A percentile compares a stretch with the other conserved stretches of the same genome.
These are phyloP conservation scores for Stenodera caucasica DNA, from an alignment of 2,888 invertebrate species.

Conservation along the genomic window DNA sequence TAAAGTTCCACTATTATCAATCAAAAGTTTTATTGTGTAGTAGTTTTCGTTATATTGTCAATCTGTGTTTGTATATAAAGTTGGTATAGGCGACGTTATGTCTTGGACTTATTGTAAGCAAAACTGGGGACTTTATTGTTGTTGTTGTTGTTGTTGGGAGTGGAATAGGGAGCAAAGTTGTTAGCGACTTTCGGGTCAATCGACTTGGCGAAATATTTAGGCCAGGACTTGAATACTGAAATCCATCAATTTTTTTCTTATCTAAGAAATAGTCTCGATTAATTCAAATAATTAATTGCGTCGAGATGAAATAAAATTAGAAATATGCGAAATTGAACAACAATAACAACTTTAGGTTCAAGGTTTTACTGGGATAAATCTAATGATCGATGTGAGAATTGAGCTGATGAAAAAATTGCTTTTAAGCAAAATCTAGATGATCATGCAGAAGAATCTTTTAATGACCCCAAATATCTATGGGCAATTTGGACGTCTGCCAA, in stretches of 20 bases:
- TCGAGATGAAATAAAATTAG: not conserved
- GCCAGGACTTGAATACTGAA: not conserved
- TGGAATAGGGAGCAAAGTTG: not conserved
- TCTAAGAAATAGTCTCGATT: too few relatives aligned
- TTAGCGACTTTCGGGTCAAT: not conserved
- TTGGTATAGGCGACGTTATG: not conserved
- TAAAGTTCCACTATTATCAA: not conserved
- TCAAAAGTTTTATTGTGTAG: constrained; percentile 5
- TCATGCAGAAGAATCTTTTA: not conserved
- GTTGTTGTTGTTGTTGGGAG: not conserved
- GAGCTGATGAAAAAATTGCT: too few relatives aligned
- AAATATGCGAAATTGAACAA: too few relatives aligned
- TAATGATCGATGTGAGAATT: not conserved
- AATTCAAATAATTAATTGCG: too few relatives aligned
- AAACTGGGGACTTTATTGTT: not conserved
- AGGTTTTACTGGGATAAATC: too few relatives aligned
- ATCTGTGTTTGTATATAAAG: not conserved
- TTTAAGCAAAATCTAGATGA: too few relatives aligned
- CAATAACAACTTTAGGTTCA: not conserved
- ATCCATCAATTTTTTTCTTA: too few relatives aligned
- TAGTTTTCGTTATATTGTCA: not conserved
- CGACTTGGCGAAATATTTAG: not conserved
- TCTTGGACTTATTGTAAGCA: not conserved
- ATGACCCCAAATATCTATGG: not conserved
- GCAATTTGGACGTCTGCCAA: constrained; percentile 3